Evolutionary conservation across 2,888 invertebrate genomes (phyloP).

Genomic region (Athalia rosae): DNA sequence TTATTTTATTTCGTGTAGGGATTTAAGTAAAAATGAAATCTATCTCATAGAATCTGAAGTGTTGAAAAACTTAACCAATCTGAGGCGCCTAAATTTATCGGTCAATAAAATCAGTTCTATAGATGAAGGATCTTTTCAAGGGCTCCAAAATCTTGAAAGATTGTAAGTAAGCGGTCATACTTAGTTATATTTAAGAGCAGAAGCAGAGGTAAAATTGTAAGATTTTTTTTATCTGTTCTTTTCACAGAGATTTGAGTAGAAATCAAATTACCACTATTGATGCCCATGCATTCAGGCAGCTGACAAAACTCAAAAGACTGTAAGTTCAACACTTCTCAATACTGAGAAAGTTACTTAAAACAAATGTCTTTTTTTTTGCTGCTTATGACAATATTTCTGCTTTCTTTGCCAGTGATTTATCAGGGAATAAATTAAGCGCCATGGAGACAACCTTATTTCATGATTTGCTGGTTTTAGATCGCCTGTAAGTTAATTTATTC

Average conservation of each 20-base stretch:
- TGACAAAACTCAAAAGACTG: constrained; percentile 83
- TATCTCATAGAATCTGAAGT: constrained; percentile 72
- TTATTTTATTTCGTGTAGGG: constrained; percentile 76
- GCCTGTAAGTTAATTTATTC: constrained; percentile 66
- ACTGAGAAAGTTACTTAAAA: background rate
- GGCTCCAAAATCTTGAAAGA: constrained; percentile 81
- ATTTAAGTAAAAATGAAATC: constrained; percentile 80
- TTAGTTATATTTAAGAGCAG: constrained; percentile 16
- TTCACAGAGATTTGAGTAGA: constrained; percentile 85
- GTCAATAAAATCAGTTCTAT: constrained; percentile 83
- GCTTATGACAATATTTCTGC: constrained; percentile 49
- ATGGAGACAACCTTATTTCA: constrained; percentile 68
- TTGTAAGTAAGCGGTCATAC: constrained; percentile 73
- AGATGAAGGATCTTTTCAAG: constrained; percentile 82
- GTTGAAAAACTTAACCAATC: constrained; percentile 68
- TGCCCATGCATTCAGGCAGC: constrained; percentile 84
- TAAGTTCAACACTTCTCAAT: constrained; percentile 60
- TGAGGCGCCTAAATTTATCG: constrained; percentile 79
- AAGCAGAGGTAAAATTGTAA: constrained; percentile 35
- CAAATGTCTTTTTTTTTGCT: constrained; percentile 48
- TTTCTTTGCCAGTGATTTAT: constrained; percentile 68
- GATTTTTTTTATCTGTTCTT: constrained; percentile 47
- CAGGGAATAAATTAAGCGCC: constrained; percentile 67
- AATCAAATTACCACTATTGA: constrained; percentile 86
- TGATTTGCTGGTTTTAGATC: constrained; percentile 69